Conservation (phyloP, 2,797 vertebrate species). For the Pyrocephalus nanus region DNA sequence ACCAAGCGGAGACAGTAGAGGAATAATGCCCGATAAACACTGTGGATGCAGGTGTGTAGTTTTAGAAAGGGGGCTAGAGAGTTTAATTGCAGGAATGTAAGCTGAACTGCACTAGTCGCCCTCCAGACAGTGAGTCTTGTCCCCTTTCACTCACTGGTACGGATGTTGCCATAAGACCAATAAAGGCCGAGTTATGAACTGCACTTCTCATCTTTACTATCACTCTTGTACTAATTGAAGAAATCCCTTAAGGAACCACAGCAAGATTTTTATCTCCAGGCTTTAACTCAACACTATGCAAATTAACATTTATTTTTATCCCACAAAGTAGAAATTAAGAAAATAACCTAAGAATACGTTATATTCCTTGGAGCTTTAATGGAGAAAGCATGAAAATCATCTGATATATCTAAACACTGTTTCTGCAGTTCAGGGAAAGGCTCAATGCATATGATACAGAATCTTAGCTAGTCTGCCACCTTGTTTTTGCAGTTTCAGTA, state of each 20-base stretch:
- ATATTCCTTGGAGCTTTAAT: neutral
- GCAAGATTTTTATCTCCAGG: neutral
- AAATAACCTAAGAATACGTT: neutral
- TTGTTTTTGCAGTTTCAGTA: neutral
- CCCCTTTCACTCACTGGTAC: neutral
- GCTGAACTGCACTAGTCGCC: neutral
- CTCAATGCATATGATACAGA: neutral
- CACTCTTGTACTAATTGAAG: neutral
- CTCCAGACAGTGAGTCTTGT: neutral
- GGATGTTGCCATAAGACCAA: neutral
- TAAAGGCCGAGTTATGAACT: fast-evolving
- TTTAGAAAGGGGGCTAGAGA: neutral
- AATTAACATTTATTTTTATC: fast-evolving
- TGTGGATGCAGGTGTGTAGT: neutral
- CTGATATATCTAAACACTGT: neutral
- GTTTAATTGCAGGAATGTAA: neutral
- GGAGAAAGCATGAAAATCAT: neutral
- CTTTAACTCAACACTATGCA: neutral
- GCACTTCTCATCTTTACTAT: neutral
- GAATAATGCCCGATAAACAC: neutral
- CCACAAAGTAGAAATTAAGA: neutral
- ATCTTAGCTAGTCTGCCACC: neutral
- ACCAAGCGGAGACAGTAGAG: neutral
- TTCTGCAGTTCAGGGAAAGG: neutral
- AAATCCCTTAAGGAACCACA: neutral